Evolutionary conservation across 2,113 vertebrate genomes (phyloP).

Genomic region (Myotis brandtii): DNA sequence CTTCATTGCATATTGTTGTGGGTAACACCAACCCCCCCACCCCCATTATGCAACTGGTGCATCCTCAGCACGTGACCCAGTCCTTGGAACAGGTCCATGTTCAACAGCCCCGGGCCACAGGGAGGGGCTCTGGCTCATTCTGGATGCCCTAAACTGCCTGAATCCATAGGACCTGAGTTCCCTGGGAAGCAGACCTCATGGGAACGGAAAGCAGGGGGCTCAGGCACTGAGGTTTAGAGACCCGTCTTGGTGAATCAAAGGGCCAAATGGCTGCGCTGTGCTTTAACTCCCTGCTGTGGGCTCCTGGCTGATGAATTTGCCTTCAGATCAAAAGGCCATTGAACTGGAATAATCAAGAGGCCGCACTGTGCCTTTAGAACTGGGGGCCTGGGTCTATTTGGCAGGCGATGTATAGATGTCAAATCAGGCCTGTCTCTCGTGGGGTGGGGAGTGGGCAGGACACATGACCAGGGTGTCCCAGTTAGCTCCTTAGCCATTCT

Average conservation of each 20-base stretch:
- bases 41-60: too few relatives aligned
- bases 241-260: not conserved
- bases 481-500: not conserved
- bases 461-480: not conserved
- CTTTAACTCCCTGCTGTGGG: not conserved
- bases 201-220: too few relatives aligned
- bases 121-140: not conserved
- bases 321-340: slow-evolving; percentile 20
- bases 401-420: not conserved
- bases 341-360: slow-evolving; percentile 20
- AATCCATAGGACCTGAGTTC: not conserved
- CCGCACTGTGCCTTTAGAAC: not conserved
- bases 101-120: fast-evolving
- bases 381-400: not conserved
- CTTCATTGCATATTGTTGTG: not conserved
- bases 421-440: not conserved
- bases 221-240: not conserved
- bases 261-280: not conserved
- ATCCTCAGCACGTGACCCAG: not conserved
- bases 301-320: not conserved
- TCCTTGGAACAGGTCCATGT: not conserved
- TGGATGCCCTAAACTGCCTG: not conserved
- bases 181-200: not conserved
- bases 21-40: not conserved
- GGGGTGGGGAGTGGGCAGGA: not conserved